Percentiles rank a stretch among this genome's conserved stretches.
Evolutionary conservation across 1,140 invertebrate species (phyloP).

Genomic region (Sarcophaga peregrina): DNA sequence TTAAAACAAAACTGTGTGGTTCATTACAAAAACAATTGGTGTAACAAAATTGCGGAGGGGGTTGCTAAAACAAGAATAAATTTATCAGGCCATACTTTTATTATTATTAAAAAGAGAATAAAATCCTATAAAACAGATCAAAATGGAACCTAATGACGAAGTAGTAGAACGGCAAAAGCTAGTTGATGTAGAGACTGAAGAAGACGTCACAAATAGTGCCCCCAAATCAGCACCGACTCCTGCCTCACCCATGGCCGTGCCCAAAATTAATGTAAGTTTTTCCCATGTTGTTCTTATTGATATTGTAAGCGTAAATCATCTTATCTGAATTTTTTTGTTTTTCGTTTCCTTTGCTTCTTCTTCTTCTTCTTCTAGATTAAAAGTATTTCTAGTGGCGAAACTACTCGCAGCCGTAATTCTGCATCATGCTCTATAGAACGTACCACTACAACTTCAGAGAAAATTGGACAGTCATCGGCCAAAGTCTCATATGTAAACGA

Average conservation of each 20-base stretch:
- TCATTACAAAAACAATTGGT: no score
- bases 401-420: slow-evolving; percentile 62
- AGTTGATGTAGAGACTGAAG: slow-evolving; percentile 59
- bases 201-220: slow-evolving; percentile 64
- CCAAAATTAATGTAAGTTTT: slow-evolving; percentile 63
- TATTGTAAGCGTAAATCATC: background rate
- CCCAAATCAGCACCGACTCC: slow-evolving; percentile 63
- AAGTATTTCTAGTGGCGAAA: slow-evolving; percentile 63
- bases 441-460: slow-evolving; percentile 54
- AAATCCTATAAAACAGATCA: background rate
- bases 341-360: background rate
- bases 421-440: slow-evolving; percentile 63
- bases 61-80: slow-evolving; percentile 5
- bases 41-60: no score
- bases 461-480: slow-evolving; percentile 57
- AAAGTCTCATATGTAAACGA: slow-evolving; percentile 72
- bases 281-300: slow-evolving; percentile 45
- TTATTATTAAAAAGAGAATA: background rate
- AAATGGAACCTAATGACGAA: slow-evolving; percentile 65
- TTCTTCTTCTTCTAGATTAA: slow-evolving; percentile 57
- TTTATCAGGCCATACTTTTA: background rate
- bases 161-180: slow-evolving; percentile 64
- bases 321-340: slow-evolving; percentile 16
- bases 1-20: background rate
- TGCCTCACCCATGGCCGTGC: slow-evolving; percentile 55